Percentiles rank a stretch among this genome's conserved stretches.
Conservation (phyloP, 2,113 vertebrate species). For the Pituophis catenifer region DNA sequence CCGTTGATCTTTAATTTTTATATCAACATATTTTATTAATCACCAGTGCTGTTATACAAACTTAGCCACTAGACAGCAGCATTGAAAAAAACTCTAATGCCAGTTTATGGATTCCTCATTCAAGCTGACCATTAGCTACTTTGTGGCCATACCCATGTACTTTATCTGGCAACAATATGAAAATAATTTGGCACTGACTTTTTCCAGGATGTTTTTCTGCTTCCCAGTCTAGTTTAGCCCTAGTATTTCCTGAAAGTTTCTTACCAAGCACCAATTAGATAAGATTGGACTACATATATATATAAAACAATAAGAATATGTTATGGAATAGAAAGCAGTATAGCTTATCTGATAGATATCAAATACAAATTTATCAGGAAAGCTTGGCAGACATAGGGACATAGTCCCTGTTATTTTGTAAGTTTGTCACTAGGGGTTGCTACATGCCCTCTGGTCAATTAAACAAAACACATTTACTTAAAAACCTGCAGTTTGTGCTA, state of each 20-base stretch:
- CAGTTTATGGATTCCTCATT: not conserved
- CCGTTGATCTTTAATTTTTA: not conserved
- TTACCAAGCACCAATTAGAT: not conserved
- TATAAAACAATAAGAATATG: not conserved
- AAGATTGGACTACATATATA: not conserved
- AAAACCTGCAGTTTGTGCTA: not conserved
- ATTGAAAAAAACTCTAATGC: not conserved
- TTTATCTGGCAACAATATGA: not conserved
- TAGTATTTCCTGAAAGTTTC: not conserved
- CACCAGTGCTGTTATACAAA: not conserved
- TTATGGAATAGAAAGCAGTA: slow-evolving; percentile 8
- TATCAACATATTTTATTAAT: not conserved
- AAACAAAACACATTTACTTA: not conserved
- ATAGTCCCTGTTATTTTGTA: slow-evolving; percentile 16
- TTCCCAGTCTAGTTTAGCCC: not conserved
- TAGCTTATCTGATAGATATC: not conserved
- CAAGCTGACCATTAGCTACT: not conserved
- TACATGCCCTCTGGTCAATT: slow-evolving; percentile 44
- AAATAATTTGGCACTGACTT: not conserved
- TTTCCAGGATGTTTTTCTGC: not conserved
- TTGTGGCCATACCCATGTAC: not conserved
- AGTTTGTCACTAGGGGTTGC: slow-evolving; percentile 63
- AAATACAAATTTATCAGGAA: not conserved
- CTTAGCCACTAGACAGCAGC: not conserved
- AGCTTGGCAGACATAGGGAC: not conserved